Conservation (phyloP, 2,113 vertebrate genomes). For the Oxygymnocypris stewartii region DNA sequence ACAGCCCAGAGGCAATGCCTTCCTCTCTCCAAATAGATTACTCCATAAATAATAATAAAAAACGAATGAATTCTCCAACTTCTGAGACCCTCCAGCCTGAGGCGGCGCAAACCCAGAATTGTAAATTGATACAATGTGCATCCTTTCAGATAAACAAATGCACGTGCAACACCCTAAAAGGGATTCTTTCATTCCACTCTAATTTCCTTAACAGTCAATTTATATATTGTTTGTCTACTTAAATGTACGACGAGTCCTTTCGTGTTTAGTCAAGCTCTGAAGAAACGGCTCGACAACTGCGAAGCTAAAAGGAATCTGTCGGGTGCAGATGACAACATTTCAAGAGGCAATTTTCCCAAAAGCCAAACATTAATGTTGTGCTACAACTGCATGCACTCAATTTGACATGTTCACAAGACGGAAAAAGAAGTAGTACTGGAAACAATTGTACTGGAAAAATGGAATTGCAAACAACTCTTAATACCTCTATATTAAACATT, state of each 20-base stretch:
- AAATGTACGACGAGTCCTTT: conserved; percentile 69
- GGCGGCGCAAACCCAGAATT: conserved; percentile 82
- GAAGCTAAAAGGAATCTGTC: conserved; percentile 50
- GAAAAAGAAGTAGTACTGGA: not conserved
- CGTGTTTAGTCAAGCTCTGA: conserved; percentile 66
- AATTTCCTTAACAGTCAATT: conserved; percentile 73
- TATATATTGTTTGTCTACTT: conserved; percentile 66
- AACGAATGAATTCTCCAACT: conserved; percentile 99
- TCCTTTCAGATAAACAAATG: conserved; percentile 97
- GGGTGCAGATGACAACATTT: conserved; percentile 41
- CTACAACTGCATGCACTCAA: conserved; percentile 30
- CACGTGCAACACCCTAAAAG: conserved; percentile 77
- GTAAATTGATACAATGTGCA: conserved; percentile 93
- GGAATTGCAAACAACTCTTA: not conserved
- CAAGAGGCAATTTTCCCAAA: conserved; percentile 39
- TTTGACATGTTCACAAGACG: conserved; percentile 17
- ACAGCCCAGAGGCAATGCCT: conserved; percentile 72
- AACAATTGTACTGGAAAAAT: not conserved
- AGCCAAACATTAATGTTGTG: conserved; percentile 13
- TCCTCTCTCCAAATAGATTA: conserved; percentile 73
- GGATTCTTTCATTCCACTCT: conserved; percentile 69
- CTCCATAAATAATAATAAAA: conserved; percentile 86
- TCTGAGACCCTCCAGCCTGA: conserved; percentile 87
- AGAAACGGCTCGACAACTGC: conserved; percentile 58
- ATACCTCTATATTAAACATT: not conserved